A percentile compares a stretch with the other conserved stretches of the same genome.
Evolutionary conservation across 2,113 vertebrate species (phyloP).

Genomic region (Sphaerodactylus townsendi): DNA sequence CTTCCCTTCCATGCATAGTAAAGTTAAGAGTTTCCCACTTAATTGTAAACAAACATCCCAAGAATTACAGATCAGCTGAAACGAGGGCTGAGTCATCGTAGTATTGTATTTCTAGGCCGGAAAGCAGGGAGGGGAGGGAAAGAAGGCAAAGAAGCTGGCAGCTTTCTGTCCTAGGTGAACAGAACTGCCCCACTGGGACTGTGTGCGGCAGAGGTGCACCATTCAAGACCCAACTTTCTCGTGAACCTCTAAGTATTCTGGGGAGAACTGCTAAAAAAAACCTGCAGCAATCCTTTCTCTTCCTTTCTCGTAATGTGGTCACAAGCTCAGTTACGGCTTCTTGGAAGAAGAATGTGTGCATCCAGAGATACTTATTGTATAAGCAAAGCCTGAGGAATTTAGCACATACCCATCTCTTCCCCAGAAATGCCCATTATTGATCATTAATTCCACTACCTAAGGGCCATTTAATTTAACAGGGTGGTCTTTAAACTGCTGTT

Average conservation of each 20-base stretch:
- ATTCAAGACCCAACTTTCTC: neutral
- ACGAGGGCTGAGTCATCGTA: conserved; percentile 77
- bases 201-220: neutral
- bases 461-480: neutral
- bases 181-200: no score
- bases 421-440: neutral
- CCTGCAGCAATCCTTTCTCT: conserved; percentile 10
- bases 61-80: conserved; percentile 26
- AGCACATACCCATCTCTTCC: neutral
- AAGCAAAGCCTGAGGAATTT: neutral
- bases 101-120: neutral
- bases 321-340: neutral
- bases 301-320: conserved; percentile 7
- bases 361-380: conserved; percentile 3
- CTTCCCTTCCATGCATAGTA: conserved; percentile 11
- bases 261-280: neutral
- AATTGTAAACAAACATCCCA: conserved; percentile 47
- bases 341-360: neutral
- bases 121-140: neutral
- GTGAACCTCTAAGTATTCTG: conserved; percentile 14
- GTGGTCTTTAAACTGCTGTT: fast-evolving
- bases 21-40: conserved; percentile 63
- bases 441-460: neutral
- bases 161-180: neutral
- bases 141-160: neutral